These are phyloP conservation scores for Papilio polyxenes DNA, from an alignment of 1,140 invertebrate genomes.

Conservation along the genomic window DNA sequence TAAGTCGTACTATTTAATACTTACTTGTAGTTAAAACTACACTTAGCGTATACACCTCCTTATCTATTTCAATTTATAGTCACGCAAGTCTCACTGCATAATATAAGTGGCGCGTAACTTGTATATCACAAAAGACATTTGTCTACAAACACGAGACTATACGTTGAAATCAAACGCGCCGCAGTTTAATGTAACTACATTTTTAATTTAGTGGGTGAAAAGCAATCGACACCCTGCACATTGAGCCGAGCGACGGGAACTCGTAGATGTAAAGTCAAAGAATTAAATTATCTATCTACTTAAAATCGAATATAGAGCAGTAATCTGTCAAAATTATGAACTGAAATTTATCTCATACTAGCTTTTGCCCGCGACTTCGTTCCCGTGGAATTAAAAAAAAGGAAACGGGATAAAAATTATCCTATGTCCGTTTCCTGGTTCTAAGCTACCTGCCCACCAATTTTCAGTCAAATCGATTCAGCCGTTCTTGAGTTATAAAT, in stretches of 20 bases:
- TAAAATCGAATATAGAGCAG: too few relatives aligned
- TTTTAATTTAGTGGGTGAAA: constrained; percentile 1
- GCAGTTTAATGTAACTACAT: neutral
- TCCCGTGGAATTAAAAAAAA: too few relatives aligned
- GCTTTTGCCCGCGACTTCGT: too few relatives aligned
- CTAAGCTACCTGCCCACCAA: too few relatives aligned
- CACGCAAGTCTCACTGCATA: neutral
- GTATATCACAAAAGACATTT: constrained; percentile 1
- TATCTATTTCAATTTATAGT: neutral
- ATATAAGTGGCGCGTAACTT: neutral
- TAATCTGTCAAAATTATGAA: too few relatives aligned
- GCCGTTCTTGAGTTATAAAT: too few relatives aligned
- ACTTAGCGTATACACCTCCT: neutral
- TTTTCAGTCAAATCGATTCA: too few relatives aligned
- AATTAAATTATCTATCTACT: neutral
- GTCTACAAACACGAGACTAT: neutral
- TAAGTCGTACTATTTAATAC: neutral
- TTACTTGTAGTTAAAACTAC: neutral
- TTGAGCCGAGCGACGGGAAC: neutral
- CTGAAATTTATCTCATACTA: too few relatives aligned
- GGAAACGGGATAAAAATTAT: too few relatives aligned
- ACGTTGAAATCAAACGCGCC: neutral
- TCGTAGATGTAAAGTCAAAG: neutral
- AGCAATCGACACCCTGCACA: neutral
- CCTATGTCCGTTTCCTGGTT: too few relatives aligned